These are phyloP conservation scores for Xylocampa areola DNA, from an alignment of 2,888 invertebrate species.

Conservation along the genomic window DNA sequence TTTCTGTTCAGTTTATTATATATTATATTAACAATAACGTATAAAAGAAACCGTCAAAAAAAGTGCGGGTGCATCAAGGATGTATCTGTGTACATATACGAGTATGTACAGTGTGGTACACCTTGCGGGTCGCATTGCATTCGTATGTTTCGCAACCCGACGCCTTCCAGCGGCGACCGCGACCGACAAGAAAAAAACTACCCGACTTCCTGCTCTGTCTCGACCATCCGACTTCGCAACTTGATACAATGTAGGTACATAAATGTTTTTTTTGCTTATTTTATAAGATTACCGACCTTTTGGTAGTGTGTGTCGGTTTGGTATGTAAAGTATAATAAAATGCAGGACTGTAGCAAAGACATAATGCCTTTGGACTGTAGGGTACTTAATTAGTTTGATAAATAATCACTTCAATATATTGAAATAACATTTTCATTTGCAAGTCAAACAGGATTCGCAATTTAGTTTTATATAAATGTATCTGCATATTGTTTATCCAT, in stretches of 20 bases:
- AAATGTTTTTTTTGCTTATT: slow-evolving; percentile 33
- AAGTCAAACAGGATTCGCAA: too few relatives aligned
- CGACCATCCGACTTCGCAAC: slow-evolving; percentile 63
- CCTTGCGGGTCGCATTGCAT: slow-evolving; percentile 49
- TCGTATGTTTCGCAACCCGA: slow-evolving; percentile 49
- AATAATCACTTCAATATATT: too few relatives aligned
- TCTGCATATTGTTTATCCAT: too few relatives aligned
- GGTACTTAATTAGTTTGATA: too few relatives aligned
- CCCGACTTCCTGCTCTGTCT: slow-evolving; percentile 67
- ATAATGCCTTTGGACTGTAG: too few relatives aligned
- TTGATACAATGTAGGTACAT: slow-evolving; percentile 57
- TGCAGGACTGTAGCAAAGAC: too few relatives aligned
- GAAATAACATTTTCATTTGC: too few relatives aligned
- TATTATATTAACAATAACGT: background rate
- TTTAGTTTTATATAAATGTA: too few relatives aligned
- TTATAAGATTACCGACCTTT: slow-evolving; percentile 35
- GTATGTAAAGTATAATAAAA: too few relatives aligned
- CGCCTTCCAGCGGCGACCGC: slow-evolving; percentile 49
- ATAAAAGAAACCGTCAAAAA: slow-evolving; percentile 2
- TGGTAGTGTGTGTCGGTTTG: slow-evolving; percentile 18
- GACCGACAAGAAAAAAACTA: slow-evolving; percentile 61
- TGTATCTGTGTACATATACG: slow-evolving; percentile 10
- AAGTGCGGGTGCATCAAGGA: slow-evolving; percentile 9
- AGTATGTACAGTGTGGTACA: slow-evolving; percentile 28
- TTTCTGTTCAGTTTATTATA: too few relatives aligned